Base-by-base conservation (phyloP, 2,797 vertebrate genomes). In the Rhyacichthys aspro region DNA sequence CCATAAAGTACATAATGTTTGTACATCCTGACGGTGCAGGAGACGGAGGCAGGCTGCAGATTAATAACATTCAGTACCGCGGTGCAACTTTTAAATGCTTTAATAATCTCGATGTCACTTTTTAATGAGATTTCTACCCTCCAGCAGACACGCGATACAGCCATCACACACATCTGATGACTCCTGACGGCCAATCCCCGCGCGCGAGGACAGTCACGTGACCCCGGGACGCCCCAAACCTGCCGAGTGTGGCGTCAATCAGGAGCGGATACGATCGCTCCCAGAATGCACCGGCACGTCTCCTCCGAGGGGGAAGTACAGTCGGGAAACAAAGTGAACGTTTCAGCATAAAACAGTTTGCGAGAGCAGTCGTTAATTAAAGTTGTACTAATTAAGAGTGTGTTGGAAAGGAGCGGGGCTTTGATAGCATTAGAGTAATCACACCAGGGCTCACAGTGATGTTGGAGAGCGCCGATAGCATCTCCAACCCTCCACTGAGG, bases 401-500 rank as follows among this genome's bases (percentile, higher is more conserved):
- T 72, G 67, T 70, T 85, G 69, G 78, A 73, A 86, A 83, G 70
- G 67, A 77, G 71, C 60, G 4, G 3, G 67, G 70, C 82, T 88
- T 84, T 84, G 82, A 86, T 80, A 81, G 78, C 63, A 74, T 84
- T 79, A 75, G 70, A 76, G 76, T 82, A 86, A 87, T 88, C 85
- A 85, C 69, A 81, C 70, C 43, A 62, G 74, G 72, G 84, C 82
- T 63, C 67, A 74, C 64, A 67, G 65, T 60, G 63, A 74, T 83
- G 76, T 64, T 55, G 58, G 63, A 79, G 71, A 76, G 70, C 61
- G 69, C 70, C 80, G 87, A 87, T 83, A 81, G 19, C 52, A 86
- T 85, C 85, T 78, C 60, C 16, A 53, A 67, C 63, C 68, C 75
- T 70, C 60, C 72, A 73, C 81, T 55, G 59, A 73, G 77, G 79